These are phyloP conservation scores for Physella acuta DNA, from an alignment of 1,140 invertebrate genomes.

Conservation along the genomic window DNA sequence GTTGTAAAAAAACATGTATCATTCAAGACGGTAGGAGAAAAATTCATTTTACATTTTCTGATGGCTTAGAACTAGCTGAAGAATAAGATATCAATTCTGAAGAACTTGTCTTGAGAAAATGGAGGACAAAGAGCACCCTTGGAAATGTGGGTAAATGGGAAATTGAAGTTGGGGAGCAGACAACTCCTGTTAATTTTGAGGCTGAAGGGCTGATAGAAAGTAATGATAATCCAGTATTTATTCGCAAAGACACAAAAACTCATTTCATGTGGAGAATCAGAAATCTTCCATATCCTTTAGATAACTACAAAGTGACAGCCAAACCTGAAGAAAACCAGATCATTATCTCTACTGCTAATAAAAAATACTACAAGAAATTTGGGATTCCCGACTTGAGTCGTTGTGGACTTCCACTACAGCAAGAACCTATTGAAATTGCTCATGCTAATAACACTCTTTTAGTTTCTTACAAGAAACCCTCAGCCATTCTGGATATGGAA, in stretches of 20 bases:
- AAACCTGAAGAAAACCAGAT: constrained; percentile 47
- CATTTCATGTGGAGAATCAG: constrained; percentile 57
- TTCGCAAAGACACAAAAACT: constrained; percentile 52
- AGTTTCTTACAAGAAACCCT: constrained; percentile 56
- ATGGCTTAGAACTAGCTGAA: constrained; percentile 56
- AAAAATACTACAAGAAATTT: constrained; percentile 62
- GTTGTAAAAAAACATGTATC: no score
- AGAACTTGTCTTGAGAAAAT: constrained; percentile 56
- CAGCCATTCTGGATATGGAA: constrained; percentile 50
- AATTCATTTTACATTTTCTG: constrained; percentile 56
- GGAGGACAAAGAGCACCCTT: constrained; percentile 50
- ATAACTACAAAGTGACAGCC: constrained; percentile 51
- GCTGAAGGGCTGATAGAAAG: constrained; percentile 54
- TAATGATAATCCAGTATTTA: constrained; percentile 55
- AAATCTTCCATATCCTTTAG: constrained; percentile 56
- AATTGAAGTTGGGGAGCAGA: constrained; percentile 55
- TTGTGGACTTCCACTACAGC: constrained; percentile 39
- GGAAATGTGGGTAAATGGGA: constrained; percentile 51
- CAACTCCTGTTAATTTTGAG: constrained; percentile 37
- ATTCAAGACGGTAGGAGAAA: constrained; percentile 56
- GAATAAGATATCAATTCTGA: constrained; percentile 54
- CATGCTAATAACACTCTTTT: constrained; percentile 61
- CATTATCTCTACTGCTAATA: constrained; percentile 54
- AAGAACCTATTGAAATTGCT: constrained; percentile 41
- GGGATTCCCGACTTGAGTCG: constrained; percentile 55